Conservation (phyloP, 2,113 vertebrate species). For the Todiramphus saurophagus region DNA sequence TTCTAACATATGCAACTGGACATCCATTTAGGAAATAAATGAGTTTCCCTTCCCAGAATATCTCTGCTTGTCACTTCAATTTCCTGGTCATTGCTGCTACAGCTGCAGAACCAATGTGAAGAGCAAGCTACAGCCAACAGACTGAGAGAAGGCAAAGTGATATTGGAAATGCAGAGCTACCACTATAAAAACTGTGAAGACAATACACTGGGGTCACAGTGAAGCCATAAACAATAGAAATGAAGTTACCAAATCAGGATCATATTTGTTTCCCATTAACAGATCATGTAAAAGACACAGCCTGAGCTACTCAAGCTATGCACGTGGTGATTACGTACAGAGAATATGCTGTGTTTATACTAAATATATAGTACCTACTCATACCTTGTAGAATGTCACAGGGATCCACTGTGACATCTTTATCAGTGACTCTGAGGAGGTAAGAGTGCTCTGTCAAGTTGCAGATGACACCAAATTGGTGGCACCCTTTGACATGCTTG, state of each 20-base stretch:
- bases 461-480: not conserved
- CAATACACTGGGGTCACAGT: not conserved
- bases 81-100: not conserved
- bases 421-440: not conserved
- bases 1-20: not conserved
- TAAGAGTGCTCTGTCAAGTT: not conserved
- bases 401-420: not conserved
- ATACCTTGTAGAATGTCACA: not conserved
- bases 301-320: not conserved
- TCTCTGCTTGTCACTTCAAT: not conserved
- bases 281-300: not conserved
- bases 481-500: not conserved
- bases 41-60: not conserved
- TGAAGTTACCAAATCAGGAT: not conserved
- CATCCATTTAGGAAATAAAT: not conserved
- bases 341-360: not conserved
- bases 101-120: not conserved
- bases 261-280: not conserved
- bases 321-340: not conserved
- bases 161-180: not conserved
- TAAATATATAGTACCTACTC: not conserved
- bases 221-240: not conserved
- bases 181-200: not conserved
- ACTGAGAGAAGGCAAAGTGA: not conserved
- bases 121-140: not conserved